A percentile compares a stretch with the other conserved stretches of the same genome.
phyloP scores from a whole-genome alignment of 2,113 vertebrate genomes.

The Tonatia bakeri region DNA sequence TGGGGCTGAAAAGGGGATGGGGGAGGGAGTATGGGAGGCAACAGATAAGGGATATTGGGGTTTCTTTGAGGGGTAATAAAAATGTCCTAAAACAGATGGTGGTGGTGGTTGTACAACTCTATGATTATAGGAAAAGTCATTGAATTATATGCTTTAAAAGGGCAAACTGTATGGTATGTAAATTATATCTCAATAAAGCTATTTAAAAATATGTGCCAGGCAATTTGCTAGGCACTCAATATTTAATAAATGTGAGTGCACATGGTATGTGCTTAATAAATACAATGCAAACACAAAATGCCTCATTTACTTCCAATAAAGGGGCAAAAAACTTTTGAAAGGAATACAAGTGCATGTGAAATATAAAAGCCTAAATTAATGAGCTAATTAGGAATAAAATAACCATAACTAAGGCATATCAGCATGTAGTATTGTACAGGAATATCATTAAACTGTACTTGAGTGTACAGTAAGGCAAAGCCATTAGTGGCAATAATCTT shows the following conservation, averaged over 20 bases:
- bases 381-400: slow-evolving; percentile 70
- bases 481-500: slow-evolving; percentile 52
- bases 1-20: neutral
- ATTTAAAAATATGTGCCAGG: neutral
- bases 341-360: slow-evolving; percentile 35
- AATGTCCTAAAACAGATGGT: neutral
- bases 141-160: slow-evolving; percentile 18
- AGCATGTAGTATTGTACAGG: slow-evolving; percentile 35
- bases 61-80: neutral
- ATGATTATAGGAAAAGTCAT: neutral
- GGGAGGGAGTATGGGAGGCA: no score
- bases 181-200: slow-evolving; percentile 59
- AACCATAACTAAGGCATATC: slow-evolving; percentile 57
- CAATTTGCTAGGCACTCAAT: slow-evolving; percentile 35
- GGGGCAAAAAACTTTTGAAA: slow-evolving; percentile 46
- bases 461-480: slow-evolving; percentile 57
- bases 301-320: slow-evolving; percentile 62
- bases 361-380: slow-evolving; percentile 65
- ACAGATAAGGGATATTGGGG: neutral
- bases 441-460: slow-evolving; percentile 61
- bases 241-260: slow-evolving; percentile 16
- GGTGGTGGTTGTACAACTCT: neutral
- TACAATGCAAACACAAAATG: slow-evolving; percentile 60
- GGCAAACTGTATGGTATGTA: neutral
- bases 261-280: slow-evolving; percentile 54